Conservation (phyloP, 2,797 vertebrate genomes). For the Crypturellus tataupa region DNA sequence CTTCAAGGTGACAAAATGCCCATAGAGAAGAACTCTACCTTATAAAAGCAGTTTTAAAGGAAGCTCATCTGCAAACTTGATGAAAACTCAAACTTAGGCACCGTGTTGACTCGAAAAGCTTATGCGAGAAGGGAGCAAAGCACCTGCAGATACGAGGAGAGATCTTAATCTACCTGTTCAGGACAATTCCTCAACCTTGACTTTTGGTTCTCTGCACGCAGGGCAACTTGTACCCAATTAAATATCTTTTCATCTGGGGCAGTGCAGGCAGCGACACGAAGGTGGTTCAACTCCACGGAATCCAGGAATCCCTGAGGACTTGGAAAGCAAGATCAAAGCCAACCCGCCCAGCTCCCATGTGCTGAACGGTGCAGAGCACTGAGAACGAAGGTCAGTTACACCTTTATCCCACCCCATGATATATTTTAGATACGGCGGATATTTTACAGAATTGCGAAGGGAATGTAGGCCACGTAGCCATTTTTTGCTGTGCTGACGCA, state of each 20-base stretch:
- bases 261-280: not conserved
- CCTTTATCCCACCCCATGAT: not conserved
- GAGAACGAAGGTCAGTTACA: not conserved
- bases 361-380: not conserved
- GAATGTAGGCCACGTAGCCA: not conserved
- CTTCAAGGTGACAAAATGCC: not conserved
- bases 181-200: not conserved
- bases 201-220: not conserved
- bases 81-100: not conserved
- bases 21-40: not conserved
- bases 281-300: not conserved
- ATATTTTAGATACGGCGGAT: not conserved
- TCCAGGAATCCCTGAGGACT: not conserved
- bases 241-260: not conserved
- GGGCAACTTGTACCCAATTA: constrained; percentile 32
- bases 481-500: not conserved
- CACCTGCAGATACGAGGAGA: not conserved
- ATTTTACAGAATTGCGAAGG: not conserved
- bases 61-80: not conserved
- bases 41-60: not conserved
- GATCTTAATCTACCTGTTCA: constrained; percentile 36
- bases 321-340: constrained; percentile 41
- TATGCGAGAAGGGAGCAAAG: constrained; percentile 11
- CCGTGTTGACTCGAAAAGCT: constrained; percentile 3
- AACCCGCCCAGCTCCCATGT: not conserved